Conservation (phyloP, 2,797 vertebrate species). For the Momotus momota region DNA sequence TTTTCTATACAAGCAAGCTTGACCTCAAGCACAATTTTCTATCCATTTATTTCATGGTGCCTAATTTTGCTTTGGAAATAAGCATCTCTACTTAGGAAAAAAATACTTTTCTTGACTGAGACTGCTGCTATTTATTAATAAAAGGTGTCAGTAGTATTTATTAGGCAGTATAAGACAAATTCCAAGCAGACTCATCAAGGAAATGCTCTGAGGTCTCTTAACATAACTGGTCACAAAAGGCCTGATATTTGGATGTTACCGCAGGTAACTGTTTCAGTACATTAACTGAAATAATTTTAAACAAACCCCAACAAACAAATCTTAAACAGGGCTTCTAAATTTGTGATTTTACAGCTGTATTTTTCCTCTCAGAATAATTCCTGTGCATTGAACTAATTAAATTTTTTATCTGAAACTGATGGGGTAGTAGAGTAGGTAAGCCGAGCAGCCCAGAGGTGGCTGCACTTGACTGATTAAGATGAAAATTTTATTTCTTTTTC, state of each 20-base stretch:
- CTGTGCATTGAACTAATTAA: neutral
- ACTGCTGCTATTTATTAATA: neutral
- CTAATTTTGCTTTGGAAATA: neutral
- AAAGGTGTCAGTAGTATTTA: neutral
- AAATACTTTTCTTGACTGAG: neutral
- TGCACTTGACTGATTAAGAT: neutral
- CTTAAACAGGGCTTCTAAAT: neutral
- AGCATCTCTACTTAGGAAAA: neutral
- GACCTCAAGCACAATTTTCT: neutral
- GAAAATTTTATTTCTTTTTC: slow-evolving; percentile 23
- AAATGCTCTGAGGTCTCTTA: neutral
- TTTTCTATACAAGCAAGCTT: neutral
- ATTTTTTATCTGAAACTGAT: neutral
- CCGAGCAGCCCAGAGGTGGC: neutral
- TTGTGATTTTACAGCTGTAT: neutral
- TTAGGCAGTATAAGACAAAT: neutral
- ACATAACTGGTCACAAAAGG: neutral
- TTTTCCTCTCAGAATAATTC: neutral
- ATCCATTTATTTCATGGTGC: neutral
- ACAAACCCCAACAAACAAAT: neutral
- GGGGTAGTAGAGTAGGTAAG: neutral
- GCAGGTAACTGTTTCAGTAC: neutral
- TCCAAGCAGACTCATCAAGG: neutral
- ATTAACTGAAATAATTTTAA: neutral
- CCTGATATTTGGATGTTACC: neutral